Percentiles rank a stretch among this genome's conserved stretches.
Conservation (phyloP, 2,888 invertebrate genomes). For the Hartigia nigra region DNA sequence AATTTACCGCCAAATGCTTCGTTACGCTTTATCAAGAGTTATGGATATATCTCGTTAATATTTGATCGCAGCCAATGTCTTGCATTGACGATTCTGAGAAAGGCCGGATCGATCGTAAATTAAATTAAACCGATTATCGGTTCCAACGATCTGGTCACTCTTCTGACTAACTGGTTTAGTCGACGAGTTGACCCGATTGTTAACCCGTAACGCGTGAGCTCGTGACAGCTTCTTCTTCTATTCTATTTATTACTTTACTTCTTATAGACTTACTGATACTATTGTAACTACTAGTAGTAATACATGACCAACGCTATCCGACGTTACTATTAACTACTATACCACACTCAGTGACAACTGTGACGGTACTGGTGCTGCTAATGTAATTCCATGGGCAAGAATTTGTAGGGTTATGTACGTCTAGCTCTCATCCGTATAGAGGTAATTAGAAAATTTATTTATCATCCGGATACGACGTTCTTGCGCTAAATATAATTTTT, state of each 20-base stretch:
- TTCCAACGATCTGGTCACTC: slow-evolving; percentile 45
- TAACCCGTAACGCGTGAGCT: slow-evolving; percentile 38
- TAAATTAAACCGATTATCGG: slow-evolving; percentile 47
- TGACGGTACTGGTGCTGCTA: not conserved
- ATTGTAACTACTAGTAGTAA: not conserved
- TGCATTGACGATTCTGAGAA: not conserved
- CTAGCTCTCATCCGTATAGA: not conserved
- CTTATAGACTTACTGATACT: slow-evolving; percentile 2
- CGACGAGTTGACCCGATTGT: slow-evolving; percentile 59
- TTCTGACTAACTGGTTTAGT: slow-evolving; percentile 54
- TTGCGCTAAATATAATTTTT: not conserved
- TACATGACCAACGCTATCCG: not conserved
- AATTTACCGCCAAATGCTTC: not conserved
- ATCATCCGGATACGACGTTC: not conserved
- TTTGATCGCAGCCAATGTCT: not conserved
- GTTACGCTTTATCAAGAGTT: not conserved
- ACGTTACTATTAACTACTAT: not conserved
- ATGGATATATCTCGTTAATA: not conserved
- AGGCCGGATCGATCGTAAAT: slow-evolving; percentile 46
- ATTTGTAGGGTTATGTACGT: not conserved
- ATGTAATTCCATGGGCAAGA: not conserved
- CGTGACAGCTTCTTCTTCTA: not conserved
- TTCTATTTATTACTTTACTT: slow-evolving; percentile 19
- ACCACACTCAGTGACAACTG: not conserved
- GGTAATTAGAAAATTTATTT: not conserved